phyloP scores from a whole-genome alignment of 1,140 invertebrate species.

The Dreissena polymorpha region DNA sequence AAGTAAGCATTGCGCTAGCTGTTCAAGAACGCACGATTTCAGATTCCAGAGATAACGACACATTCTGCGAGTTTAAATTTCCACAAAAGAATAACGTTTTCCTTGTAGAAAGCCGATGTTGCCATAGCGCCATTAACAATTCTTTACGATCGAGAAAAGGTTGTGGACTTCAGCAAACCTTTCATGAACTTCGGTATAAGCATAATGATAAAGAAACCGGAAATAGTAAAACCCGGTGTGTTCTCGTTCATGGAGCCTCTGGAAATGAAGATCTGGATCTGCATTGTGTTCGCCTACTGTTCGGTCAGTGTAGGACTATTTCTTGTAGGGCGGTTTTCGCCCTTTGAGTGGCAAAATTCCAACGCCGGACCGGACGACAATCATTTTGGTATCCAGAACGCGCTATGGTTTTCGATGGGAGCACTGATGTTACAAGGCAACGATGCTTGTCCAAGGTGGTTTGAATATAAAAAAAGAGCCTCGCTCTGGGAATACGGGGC shows the following conservation, averaged over 20 bases:
- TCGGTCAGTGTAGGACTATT: constrained; percentile 92
- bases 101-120: constrained; percentile 76
- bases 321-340: constrained; percentile 83
- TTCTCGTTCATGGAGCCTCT: constrained; percentile 97
- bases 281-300: constrained; percentile 96
- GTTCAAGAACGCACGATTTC: no score
- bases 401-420: constrained; percentile 94
- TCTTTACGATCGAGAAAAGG: constrained; percentile 73
- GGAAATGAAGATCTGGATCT: constrained; percentile 84
- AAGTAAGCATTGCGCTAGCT: no score
- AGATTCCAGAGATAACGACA: no score
- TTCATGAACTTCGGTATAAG: constrained; percentile 80
- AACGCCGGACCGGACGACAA: constrained; percentile 83
- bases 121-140: constrained; percentile 78
- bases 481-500: neutral
- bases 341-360: constrained; percentile 80
- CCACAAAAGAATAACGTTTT: neutral
- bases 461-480: no score
- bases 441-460: constrained; percentile 84
- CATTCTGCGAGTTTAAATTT: no score
- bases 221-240: constrained; percentile 89
- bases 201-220: constrained; percentile 78
- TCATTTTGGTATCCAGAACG: constrained; percentile 89
- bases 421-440: constrained; percentile 99
- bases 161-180: constrained; percentile 79